Conservation (phyloP, 2,888 invertebrate genomes). For the Eupithecia pulchellata region DNA sequence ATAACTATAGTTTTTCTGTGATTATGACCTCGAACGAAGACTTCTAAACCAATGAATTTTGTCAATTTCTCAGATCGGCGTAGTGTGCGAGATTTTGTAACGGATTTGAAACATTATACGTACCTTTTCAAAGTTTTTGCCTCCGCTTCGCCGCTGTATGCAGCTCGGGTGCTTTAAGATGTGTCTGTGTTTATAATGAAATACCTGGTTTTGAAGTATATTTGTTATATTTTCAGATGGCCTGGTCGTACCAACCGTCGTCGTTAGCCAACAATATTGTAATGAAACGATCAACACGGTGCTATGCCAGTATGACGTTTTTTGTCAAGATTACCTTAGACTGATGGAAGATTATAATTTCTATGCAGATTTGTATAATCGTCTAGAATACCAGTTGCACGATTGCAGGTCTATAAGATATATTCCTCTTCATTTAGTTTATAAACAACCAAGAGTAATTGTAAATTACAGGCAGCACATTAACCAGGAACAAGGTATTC, state of each 20-base stretch:
- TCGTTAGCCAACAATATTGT: constrained; percentile 3
- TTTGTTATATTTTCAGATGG: constrained; percentile 15
- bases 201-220: background rate
- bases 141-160: background rate
- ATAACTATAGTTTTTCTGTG: too few species aligned
- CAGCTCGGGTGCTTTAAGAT: background rate
- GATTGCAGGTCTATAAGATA: background rate
- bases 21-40: too few species aligned
- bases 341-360: background rate
- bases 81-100: background rate
- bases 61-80: background rate
- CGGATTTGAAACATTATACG: background rate
- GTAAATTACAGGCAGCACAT: background rate
- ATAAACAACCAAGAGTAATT: background rate
- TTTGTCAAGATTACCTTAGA: background rate
- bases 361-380: background rate
- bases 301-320: constrained; percentile 9
- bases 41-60: too few species aligned
- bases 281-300: background rate
- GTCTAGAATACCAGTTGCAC: background rate
- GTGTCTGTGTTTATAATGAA: background rate
- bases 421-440: background rate
- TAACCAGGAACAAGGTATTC: background rate
- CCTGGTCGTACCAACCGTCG: background rate
- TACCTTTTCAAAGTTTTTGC: background rate